Base-by-base conservation (phyloP, 2,888 invertebrate genomes). In the Caenorhabditis macrosperma region DNA sequence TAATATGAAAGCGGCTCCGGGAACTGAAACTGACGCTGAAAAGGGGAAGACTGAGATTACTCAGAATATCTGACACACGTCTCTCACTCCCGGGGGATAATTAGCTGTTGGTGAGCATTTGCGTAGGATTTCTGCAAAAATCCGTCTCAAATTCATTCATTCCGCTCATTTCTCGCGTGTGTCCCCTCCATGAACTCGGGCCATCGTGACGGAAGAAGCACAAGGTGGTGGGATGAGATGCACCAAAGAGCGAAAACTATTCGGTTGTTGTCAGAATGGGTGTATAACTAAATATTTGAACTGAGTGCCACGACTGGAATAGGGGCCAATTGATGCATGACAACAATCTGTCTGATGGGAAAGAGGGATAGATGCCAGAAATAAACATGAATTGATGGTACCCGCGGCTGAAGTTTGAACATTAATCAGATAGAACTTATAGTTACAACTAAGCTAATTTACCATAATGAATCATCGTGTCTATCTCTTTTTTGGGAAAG, bases 361-460 rank as follows among this genome's bases (percentile, higher is more conserved):
- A 54, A 52, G n/a, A 30, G 46, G 30, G 22, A 71, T 52, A 9
- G 15, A 9, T 38, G 5, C 10, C 38, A 41, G 28, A 59, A 60
- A 2, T 55, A 50, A 9, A 38, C 44, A 10, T 33, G 54, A 46
- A 54, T 61, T 38, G 46, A 50, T n/a, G 15, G 57, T 20, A 9
- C 30, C 28, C 54, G 30, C 26, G 35, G 26, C 41, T 26, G 61
- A 52, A 35, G 54, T 61, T 71, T 61, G 71, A 71, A 52, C 71
- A 61, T 61, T 71, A 71, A 20, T 59, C 59, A 35, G 50, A 17
- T n/a, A 46, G 10, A 30, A 15, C n/a, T 1, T 17, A 24, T 22
- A 41, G 35, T 61, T 44, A 52, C 54, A 71, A 71, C 71, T 61
- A 71, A 71, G 71, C 71, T 61, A 71, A 71, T 71, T 61, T 61